Evolutionary conservation across 1,140 invertebrate species (phyloP).

Genomic region (Wiebesia pumilae): DNA sequence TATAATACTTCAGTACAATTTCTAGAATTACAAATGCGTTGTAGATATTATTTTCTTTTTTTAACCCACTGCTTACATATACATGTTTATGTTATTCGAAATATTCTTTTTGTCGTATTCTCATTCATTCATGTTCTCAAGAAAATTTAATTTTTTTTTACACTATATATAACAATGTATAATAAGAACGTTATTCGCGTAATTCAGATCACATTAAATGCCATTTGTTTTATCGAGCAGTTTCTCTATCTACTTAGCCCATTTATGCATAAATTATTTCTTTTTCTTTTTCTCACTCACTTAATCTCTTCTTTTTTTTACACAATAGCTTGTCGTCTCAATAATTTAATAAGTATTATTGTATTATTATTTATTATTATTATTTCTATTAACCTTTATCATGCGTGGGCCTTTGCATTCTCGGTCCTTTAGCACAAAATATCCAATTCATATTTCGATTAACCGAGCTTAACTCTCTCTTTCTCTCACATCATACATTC

Average conservation of each 20-base stretch:
- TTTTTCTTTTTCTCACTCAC: constrained; percentile 4
- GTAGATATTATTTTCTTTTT: background rate
- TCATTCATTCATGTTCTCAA: constrained; percentile 1
- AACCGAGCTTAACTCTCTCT: background rate
- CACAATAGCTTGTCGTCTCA: constrained; percentile 1
- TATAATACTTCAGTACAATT: constrained; percentile 29
- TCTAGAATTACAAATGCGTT: constrained; percentile 30
- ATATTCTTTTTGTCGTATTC: background rate
- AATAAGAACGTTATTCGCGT: constrained; percentile 48
- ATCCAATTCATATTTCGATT: background rate
- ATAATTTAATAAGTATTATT: constrained; percentile 57
- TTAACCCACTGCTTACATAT: background rate
- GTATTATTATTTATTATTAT: constrained; percentile 55
- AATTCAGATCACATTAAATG: constrained; percentile 8
- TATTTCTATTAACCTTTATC: constrained; percentile 47
- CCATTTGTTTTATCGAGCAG: background rate
- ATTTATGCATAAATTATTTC: background rate
- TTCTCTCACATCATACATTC: background rate
- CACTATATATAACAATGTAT: constrained; percentile 51
- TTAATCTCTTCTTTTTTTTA: background rate
- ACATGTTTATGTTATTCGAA: background rate
- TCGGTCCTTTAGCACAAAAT: background rate
- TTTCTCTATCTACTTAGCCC: background rate
- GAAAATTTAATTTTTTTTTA: constrained; percentile 35
- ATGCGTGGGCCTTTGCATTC: constrained; percentile 18